Evolutionary conservation across 2,113 vertebrate species (phyloP), one percentile per base, ranked within the genome.

Genomic region (Hippocampus zosterae): DNA sequence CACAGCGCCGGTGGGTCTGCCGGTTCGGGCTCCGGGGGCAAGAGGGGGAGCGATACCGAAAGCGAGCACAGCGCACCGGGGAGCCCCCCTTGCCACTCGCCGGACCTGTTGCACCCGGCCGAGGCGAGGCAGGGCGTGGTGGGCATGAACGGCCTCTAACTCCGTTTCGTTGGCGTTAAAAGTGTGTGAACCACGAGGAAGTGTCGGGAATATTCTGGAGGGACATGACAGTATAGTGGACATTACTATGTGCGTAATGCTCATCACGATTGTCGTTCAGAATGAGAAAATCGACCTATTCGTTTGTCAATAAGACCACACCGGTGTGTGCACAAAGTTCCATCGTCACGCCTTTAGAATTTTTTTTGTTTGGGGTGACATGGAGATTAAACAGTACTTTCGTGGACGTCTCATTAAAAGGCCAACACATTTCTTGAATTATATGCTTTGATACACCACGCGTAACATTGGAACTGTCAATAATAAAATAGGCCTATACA

Each of bases 21-120:
- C 1, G 93, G 94, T 0, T 92, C 92, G 16, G 92, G 93, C 53
- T 91, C 90, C 41, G 94, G 94, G 41, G 95, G 95, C 40, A 98
- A 98, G 91, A 93, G 96, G 78, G 96, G 96, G 57, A 98, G 96
- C 73, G 96, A 98, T 80, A 98, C 95, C 90, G 96, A 98, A 92
- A 97, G 96, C 86, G 96, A 98, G 90, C 95, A 95, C 90, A 98
- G 96, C 75, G 92, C 92, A 5, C 94, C 96, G 6, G 95, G 95
- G 11, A 96, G 95, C 80, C 96, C 96, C 12, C 90, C 93, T 65
- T 98, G 96, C 87, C 95, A 95, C 79, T 96, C 96, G 48, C 96
- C 96, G 8, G 96, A 98, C 93, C 89, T 97, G 89, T 92, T 98
- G 90, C 95, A 92, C 80, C 90, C 92, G 57, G 86, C 94, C 0